Percentiles rank a stretch among this genome's conserved stretches.
phyloP scores from a whole-genome alignment of 1,140 invertebrate species.

The Pectinophora gossypiella region DNA sequence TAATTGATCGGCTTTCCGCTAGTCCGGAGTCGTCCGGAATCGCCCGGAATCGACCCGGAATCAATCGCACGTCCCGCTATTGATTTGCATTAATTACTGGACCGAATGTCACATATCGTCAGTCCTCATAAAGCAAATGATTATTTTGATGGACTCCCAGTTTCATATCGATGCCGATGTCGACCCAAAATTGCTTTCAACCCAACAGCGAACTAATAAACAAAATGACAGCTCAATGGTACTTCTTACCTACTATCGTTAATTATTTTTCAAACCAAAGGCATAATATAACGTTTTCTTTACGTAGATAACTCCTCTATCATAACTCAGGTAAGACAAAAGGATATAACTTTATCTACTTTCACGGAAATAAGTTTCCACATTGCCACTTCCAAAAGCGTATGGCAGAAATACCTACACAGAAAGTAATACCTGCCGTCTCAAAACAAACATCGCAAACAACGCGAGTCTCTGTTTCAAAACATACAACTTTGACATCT shows the following conservation, averaged over 20 bases:
- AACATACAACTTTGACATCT: conserved; percentile 72
- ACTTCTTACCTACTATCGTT: background rate
- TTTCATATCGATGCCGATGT: conserved; percentile 10
- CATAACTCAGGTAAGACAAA: background rate
- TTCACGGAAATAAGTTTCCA: background rate
- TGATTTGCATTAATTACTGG: conserved; percentile 71
- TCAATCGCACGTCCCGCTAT: conserved; percentile 68
- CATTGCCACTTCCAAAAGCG: background rate
- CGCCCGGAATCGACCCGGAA: conserved; percentile 34
- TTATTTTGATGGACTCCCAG: conserved; percentile 59
- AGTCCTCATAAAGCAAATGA: conserved; percentile 54
- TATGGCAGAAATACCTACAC: conserved; percentile 3
- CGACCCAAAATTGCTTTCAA: background rate
- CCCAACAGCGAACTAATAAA: background rate
- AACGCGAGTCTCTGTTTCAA: conserved; percentile 60
- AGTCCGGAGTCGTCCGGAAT: conserved; percentile 25
- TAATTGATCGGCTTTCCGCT: conserved; percentile 72
- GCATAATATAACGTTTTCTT: background rate
- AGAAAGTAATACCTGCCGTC: conserved; percentile 23
- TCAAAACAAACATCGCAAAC: conserved; percentile 59
- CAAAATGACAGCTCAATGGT: background rate
- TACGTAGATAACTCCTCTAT: background rate
- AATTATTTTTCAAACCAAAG: background rate
- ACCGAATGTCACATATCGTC: conserved; percentile 61
- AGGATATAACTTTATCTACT: background rate